Base-by-base conservation (phyloP, 1,140 invertebrate genomes). In the Brevipalpus yothersi region DNA sequence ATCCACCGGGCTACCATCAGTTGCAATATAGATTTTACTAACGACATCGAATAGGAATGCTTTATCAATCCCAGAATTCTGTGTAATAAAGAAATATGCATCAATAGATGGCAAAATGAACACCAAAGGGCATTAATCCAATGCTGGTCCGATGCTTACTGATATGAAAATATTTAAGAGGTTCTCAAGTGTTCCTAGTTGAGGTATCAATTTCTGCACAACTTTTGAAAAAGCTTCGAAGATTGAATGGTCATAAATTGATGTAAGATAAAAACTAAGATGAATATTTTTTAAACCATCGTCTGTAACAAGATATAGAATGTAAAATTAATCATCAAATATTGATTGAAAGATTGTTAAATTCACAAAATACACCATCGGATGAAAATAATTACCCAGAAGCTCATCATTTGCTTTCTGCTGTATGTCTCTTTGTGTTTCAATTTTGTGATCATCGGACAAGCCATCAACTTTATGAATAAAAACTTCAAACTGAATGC, bases 221-320 rank as follows among this genome's bases (percentile, higher is more conserved):
- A 98, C 93, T 83, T 98, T 98, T 66, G 90, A 96, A 72, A 98
- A 98, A 15, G 94, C 94, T 77, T 99, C 95, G 76, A 99, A 99
- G 73, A 99, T 98, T 60, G 93, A 97, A 71, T 99, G 94, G 74
- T 99, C 95, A 72, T 98, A 98, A 64, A 99, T 98, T 60, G 90
- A 96, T 13, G 95, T 99, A 47, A 98, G 74, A 72, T 98, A 92
- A 75, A 96, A 97, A 68, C 90, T 76, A 64, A 61, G 66, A 67
- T 61, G 40, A 53, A 64, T 58, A 41, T 53, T 59, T 15, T 62
- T 54, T 11, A 66, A 60, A 8, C 58, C 61, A n/a, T 13, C 53
- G 19, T 63, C 62, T 51, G n/a, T 51, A 17, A 51, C 5, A 13
- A 51, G n/a, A n/a, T n/a, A n/a, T 19, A 1, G 12, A 51, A 51